Percentiles rank a stretch among this genome's conserved stretches.
These are phyloP conservation scores for Quadroppia sp. DNA, from an alignment of 2,888 invertebrate species.

Conservation along the genomic window DNA sequence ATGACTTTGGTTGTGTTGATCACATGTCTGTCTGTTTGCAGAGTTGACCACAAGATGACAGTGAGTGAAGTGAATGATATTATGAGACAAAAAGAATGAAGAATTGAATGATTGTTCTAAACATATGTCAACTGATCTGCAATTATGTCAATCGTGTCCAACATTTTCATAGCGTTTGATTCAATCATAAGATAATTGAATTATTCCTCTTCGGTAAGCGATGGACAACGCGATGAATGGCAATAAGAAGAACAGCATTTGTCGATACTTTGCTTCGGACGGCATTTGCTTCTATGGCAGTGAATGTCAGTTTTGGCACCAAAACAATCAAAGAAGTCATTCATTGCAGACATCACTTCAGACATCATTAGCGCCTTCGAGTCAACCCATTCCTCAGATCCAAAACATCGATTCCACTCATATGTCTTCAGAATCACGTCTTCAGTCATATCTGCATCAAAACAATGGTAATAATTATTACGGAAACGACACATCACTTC, in stretches of 20 bases:
- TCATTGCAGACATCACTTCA: not conserved
- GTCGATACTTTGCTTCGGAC: slow-evolving; percentile 41
- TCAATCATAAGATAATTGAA: not conserved
- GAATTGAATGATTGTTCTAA: not conserved
- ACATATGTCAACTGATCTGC: not conserved
- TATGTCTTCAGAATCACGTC: slow-evolving; percentile 45
- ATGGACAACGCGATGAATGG: not conserved
- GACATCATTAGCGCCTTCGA: not conserved
- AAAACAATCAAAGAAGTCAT: not conserved
- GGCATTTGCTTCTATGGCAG: slow-evolving; percentile 42
- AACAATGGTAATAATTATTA: slow-evolving; percentile 15
- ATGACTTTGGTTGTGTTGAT: too few species aligned
- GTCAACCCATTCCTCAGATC: not conserved
- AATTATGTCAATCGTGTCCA: not conserved
- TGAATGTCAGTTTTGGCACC: slow-evolving; percentile 42
- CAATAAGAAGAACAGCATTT: slow-evolving; percentile 36
- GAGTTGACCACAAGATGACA: not conserved
- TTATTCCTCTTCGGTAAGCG: not conserved
- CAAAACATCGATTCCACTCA: not conserved
- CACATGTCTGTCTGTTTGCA: too few species aligned
- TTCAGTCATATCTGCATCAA: slow-evolving; percentile 45
- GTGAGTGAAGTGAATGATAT: not conserved
- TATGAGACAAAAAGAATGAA: not conserved
- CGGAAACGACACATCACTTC: slow-evolving; percentile 1
- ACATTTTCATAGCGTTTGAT: not conserved